A percentile compares a stretch with the other conserved stretches of the same genome.
phyloP scores from a whole-genome alignment of 2,888 invertebrate species.

The Belgica antarctica region DNA sequence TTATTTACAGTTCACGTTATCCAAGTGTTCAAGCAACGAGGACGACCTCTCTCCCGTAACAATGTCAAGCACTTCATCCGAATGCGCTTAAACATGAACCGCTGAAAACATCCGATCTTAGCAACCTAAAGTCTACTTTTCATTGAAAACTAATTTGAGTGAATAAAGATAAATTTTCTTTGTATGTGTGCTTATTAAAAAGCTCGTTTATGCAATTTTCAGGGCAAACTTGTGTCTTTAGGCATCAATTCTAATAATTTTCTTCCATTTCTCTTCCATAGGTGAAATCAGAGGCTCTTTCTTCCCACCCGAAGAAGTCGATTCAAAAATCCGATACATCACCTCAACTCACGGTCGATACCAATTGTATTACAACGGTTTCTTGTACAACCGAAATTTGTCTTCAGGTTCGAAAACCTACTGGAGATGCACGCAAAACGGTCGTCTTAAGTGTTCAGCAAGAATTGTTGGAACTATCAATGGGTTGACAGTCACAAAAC shows the following conservation, averaged over 20 bases:
- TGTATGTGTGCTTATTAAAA: neutral
- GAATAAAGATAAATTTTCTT: too few relatives aligned
- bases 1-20: constrained; percentile 52
- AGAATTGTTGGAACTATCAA: constrained; percentile 45
- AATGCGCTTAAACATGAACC: neutral
- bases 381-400: constrained; percentile 33
- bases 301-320: constrained; percentile 4
- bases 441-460: constrained; percentile 45
- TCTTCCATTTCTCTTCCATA: neutral
- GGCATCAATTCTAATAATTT: neutral
- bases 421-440: constrained; percentile 46
- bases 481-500: constrained; percentile 45
- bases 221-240: neutral
- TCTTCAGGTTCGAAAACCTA: constrained; percentile 43
- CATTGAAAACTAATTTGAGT: too few relatives aligned
- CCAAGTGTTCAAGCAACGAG: constrained; percentile 51
- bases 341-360: constrained; percentile 26
- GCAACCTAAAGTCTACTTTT: too few relatives aligned
- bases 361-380: constrained; percentile 37
- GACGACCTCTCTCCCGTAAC: neutral
- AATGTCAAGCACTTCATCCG: constrained; percentile 21
- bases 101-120: neutral
- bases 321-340: constrained; percentile 26
- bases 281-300: constrained; percentile 29
- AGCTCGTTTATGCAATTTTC: neutral